Conservation (phyloP, 2,888 invertebrate genomes). For the Nudaria mundana region DNA sequence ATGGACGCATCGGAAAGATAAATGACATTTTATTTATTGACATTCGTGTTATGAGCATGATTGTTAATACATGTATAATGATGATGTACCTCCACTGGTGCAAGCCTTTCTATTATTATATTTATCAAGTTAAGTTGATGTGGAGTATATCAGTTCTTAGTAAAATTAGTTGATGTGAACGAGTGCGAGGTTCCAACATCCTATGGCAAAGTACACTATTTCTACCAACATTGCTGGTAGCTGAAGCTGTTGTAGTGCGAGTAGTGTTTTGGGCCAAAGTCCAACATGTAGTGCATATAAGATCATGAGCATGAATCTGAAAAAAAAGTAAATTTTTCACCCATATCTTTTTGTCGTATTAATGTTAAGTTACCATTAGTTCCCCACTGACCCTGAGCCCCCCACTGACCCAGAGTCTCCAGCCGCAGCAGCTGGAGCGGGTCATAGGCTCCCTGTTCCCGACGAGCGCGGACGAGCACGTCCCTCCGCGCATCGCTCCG, state of each 20-base stretch:
- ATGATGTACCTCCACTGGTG: not conserved
- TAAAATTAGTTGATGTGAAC: not conserved
- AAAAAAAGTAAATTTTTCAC: not conserved
- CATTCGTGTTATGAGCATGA: not conserved
- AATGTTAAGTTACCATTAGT: too few species aligned
- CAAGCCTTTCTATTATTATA: not conserved
- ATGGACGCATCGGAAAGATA: not conserved
- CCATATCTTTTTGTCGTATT: too few species aligned
- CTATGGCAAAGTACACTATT: not conserved
- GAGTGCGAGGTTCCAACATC: not conserved
- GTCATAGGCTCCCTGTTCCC: too few species aligned
- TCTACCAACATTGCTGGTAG: not conserved
- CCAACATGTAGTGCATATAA: not conserved
- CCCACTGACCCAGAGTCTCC: too few species aligned
- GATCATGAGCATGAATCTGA: not conserved
- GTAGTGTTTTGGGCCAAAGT: not conserved
- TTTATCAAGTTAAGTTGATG: not conserved
- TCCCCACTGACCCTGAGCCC: too few species aligned
- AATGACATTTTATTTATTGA: not conserved
- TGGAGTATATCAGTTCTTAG: not conserved
- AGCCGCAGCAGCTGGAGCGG: too few species aligned
- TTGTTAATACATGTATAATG: not conserved
- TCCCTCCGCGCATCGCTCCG: too few species aligned
- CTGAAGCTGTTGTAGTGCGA: not conserved
- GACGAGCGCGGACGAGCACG: too few species aligned